phyloP scores from a whole-genome alignment of 2,888 invertebrate species.

The Drosophila aldrichi region DNA sequence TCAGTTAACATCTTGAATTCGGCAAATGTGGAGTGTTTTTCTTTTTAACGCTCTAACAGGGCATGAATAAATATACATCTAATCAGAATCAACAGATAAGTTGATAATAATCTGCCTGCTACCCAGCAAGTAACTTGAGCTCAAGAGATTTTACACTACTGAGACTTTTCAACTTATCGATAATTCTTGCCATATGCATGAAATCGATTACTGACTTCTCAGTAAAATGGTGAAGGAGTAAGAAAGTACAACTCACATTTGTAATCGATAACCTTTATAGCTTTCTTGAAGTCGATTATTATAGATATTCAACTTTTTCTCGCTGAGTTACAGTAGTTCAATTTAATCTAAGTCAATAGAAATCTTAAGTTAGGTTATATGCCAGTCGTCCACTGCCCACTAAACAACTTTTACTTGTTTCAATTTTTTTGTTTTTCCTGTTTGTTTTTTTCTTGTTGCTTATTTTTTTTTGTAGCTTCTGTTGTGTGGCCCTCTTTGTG shows the following conservation, averaged over 20 bases:
- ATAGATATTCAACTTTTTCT: neutral
- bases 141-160: neutral
- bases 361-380: neutral
- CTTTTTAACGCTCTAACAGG: too few species aligned
- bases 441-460: neutral
- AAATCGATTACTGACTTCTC: neutral
- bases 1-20: too few species aligned
- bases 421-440: neutral
- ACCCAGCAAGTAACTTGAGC: neutral
- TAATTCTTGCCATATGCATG: neutral
- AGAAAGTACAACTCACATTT: neutral
- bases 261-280: neutral
- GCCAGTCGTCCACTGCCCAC: neutral
- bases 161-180: neutral
- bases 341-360: neutral
- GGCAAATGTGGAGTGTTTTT: too few species aligned
- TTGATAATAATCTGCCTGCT: neutral
- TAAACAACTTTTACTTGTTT: neutral
- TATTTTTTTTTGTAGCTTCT: neutral
- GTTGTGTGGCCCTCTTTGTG: constrained; percentile 3
- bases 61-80: neutral
- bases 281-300: neutral
- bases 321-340: neutral
- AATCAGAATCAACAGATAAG: neutral
- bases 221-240: neutral